These are phyloP conservation scores for Drosophila mayaguana DNA, from an alignment of 2,888 invertebrate species.

Conservation along the genomic window DNA sequence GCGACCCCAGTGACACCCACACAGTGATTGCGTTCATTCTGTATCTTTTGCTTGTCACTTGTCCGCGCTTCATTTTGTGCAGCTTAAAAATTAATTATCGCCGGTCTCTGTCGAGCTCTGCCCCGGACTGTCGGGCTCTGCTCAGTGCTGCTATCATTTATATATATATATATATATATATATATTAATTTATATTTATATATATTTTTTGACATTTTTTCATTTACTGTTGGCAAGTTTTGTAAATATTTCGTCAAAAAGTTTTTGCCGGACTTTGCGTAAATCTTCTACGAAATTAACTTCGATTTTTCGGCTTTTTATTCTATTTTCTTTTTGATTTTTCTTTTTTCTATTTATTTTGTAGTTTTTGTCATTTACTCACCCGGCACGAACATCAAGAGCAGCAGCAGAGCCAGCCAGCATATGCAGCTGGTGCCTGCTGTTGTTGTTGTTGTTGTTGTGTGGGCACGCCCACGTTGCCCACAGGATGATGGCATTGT, in stretches of 20 bases:
- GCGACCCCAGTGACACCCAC: neutral
- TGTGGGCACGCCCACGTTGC: conserved; percentile 40
- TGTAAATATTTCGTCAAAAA: conserved; percentile 69
- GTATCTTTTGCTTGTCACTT: conserved; percentile 37
- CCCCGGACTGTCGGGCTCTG: conserved; percentile 42
- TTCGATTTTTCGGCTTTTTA: conserved; percentile 42
- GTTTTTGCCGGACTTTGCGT: conserved; percentile 49
- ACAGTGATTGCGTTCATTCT: conserved; percentile 9
- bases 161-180: conserved; percentile 5
- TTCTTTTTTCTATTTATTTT: conserved; percentile 8
- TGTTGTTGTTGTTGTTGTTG: neutral
- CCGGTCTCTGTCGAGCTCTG: conserved; percentile 41
- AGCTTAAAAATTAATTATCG: conserved; percentile 80
- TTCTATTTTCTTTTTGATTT: conserved; percentile 4
- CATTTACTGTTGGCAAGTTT: conserved; percentile 51
- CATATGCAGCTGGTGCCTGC: conserved; percentile 50
- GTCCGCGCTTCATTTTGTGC: conserved; percentile 75
- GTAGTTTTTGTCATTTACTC: conserved; percentile 56
- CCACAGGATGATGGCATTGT: conserved; percentile 32
- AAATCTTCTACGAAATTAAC: conserved; percentile 61
- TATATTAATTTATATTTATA: neutral
- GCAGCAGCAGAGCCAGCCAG: conserved; percentile 58
- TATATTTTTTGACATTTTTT: no score
- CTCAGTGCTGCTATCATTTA: conserved; percentile 40
- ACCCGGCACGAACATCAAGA: conserved; percentile 69